Evolutionary conservation across 2,113 vertebrate genomes (phyloP).

Genomic region (Caloenas nicobarica): DNA sequence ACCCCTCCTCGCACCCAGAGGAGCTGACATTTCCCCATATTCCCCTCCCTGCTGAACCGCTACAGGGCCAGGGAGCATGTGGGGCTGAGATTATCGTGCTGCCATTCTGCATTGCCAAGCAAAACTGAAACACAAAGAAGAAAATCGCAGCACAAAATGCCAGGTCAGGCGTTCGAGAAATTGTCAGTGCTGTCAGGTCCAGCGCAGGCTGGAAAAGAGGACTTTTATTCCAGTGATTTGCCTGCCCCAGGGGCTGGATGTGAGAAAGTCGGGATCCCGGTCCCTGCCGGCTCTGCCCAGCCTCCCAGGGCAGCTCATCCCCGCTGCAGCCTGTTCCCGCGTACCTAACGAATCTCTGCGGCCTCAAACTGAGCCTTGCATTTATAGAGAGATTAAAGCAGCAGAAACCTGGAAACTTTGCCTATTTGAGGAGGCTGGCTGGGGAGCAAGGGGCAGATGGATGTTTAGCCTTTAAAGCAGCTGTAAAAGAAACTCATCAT

Average conservation of each 20-base stretch:
- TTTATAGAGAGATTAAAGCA: background rate
- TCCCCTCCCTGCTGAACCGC: background rate
- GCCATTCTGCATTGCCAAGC: background rate
- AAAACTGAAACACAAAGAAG: conserved; percentile 39
- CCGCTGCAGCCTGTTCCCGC: fast-evolving
- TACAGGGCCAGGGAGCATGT: fast-evolving
- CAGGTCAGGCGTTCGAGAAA: conserved; percentile 46
- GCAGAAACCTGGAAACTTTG: background rate
- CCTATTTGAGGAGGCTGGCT: background rate
- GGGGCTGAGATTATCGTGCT: background rate
- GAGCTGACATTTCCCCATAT: background rate
- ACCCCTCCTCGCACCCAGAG: background rate
- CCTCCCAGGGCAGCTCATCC: background rate
- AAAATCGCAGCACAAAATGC: background rate
- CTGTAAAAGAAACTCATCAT: background rate
- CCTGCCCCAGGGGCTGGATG: background rate
- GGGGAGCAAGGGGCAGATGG: background rate
- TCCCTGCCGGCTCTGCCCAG: background rate
- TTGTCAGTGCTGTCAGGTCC: fast-evolving
- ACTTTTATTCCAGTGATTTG: background rate
- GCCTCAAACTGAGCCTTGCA: background rate
- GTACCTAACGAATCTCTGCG: background rate
- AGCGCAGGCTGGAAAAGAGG: background rate
- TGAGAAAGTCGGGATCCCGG: background rate
- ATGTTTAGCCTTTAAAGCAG: background rate